A percentile compares a stretch with the other conserved stretches of the same genome.
These are phyloP conservation scores for Hylomyscus alleni DNA, from an alignment of 2,797 vertebrate genomes.

Conservation along the genomic window DNA sequence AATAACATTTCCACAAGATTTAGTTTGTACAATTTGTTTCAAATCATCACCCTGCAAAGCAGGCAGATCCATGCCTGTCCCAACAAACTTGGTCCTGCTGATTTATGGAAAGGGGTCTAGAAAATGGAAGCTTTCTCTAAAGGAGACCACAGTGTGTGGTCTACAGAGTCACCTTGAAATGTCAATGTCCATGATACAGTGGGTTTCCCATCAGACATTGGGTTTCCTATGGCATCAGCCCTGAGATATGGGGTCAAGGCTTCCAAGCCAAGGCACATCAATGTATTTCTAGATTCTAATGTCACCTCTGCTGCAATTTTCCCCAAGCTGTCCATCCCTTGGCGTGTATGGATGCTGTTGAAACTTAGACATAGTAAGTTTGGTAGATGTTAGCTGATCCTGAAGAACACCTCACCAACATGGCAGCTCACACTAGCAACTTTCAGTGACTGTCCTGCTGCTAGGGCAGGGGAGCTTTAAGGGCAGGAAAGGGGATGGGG, in stretches of 20 bases:
- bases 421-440: neutral
- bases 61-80: rapidly evolving
- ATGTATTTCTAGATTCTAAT: neutral
- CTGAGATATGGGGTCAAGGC: neutral
- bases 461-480: neutral
- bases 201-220: neutral
- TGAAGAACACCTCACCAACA: neutral
- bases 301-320: neutral
- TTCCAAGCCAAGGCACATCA: neutral
- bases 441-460: neutral
- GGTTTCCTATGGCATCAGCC: neutral
- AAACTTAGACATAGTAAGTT: neutral
- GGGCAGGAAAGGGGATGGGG: neutral
- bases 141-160: neutral
- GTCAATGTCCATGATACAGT: neutral
- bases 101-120: neutral
- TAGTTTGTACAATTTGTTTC: neutral
- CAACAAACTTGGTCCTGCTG: neutral
- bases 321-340: neutral
- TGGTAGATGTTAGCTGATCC: neutral
- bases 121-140: neutral
- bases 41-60: conserved; percentile 42
- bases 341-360: neutral
- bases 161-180: neutral
- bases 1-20: conserved; percentile 42